Evolutionary conservation across 2,888 invertebrate species (phyloP).

Genomic region (Phortica okadai): DNA sequence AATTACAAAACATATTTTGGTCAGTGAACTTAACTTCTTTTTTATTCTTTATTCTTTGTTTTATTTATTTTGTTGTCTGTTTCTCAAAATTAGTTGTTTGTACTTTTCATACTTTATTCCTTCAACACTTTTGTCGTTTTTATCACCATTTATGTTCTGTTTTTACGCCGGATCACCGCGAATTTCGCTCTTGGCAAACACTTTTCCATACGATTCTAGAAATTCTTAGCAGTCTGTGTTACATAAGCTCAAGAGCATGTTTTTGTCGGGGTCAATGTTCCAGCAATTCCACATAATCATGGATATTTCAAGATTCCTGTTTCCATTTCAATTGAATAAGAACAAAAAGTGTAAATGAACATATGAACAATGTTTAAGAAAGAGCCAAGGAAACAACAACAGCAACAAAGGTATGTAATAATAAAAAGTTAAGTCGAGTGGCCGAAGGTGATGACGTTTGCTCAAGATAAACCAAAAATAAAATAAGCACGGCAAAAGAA

Average conservation of each 20-base stretch:
- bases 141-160: slow-evolving; percentile 54
- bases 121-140: slow-evolving; percentile 32
- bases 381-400: slow-evolving; percentile 3
- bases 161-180: slow-evolving; percentile 62
- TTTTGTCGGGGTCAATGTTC: slow-evolving; percentile 22
- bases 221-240: slow-evolving; percentile 1
- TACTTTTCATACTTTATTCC: slow-evolving; percentile 3
- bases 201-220: background rate
- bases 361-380: background rate
- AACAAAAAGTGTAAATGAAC: background rate
- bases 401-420: background rate
- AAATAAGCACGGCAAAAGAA: background rate
- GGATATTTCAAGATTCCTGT: slow-evolving; percentile 17
- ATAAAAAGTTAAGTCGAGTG: slow-evolving; percentile 16
- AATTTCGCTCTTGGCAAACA: slow-evolving; percentile 46
- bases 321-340: slow-evolving; percentile 5
- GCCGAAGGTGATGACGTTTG: slow-evolving; percentile 27
- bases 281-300: slow-evolving; percentile 23
- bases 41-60: background rate
- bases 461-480: slow-evolving; percentile 24
- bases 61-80: background rate
- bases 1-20: slow-evolving; percentile 74
- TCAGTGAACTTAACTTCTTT: slow-evolving; percentile 73
- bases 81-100: background rate
- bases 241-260: background rate